Conservation (phyloP, 2,113 vertebrate genomes). For the Enhydra lutris region DNA sequence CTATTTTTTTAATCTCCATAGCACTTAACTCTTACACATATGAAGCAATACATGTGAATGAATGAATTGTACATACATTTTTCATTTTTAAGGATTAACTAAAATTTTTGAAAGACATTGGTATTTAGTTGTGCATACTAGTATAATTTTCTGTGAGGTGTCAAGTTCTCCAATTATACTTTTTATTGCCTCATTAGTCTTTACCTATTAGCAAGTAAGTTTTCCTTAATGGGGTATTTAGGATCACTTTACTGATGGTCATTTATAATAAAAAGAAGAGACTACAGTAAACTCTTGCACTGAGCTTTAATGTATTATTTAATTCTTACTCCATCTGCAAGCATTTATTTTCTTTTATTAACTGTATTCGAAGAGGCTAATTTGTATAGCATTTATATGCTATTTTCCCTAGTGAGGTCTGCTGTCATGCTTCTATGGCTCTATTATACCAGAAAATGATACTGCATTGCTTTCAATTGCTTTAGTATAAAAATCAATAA, state of each 20-base stretch:
- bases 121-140: not conserved
- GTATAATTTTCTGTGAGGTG: slow-evolving; percentile 29
- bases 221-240: slow-evolving; percentile 59
- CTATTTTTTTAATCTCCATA: not conserved
- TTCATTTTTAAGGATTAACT: not conserved
- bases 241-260: slow-evolving; percentile 40
- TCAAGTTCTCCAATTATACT: slow-evolving; percentile 32
- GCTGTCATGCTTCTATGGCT: slow-evolving; percentile 58
- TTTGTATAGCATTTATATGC: slow-evolving; percentile 55
- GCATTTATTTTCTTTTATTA: slow-evolving; percentile 57
- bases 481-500: slow-evolving; percentile 64
- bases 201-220: slow-evolving; percentile 48
- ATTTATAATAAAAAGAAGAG: slow-evolving; percentile 51
- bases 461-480: slow-evolving; percentile 21
- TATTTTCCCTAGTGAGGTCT: slow-evolving; percentile 55
- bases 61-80: not conserved
- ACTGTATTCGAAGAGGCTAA: slow-evolving; percentile 58
- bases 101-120: not conserved
- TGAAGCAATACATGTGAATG: not conserved
- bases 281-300: not conserved
- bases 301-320: slow-evolving; percentile 43
- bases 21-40: not conserved
- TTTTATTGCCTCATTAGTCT: slow-evolving; percentile 51
- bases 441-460: slow-evolving; percentile 60
- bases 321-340: slow-evolving; percentile 43